Percentiles rank a stretch among this genome's conserved stretches.
These are phyloP conservation scores for Drosophila serrata DNA, from an alignment of 1,140 invertebrate species.

Conservation along the genomic window DNA sequence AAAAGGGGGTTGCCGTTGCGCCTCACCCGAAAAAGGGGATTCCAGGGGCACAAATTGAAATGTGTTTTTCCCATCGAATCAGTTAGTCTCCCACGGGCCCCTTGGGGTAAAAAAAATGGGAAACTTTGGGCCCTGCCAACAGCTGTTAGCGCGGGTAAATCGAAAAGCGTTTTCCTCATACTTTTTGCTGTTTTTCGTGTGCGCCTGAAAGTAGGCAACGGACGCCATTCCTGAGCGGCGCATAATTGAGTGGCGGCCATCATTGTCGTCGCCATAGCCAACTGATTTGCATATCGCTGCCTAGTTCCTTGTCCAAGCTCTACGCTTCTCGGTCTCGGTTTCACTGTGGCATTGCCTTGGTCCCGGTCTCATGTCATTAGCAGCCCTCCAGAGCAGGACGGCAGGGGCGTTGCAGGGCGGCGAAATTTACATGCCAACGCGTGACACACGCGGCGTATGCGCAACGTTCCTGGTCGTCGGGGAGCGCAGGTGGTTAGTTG, in stretches of 20 bases:
- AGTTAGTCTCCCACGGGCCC: slow-evolving; percentile 15
- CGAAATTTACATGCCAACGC: slow-evolving; percentile 55
- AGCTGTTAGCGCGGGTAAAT: slow-evolving; percentile 15
- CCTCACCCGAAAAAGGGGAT: slow-evolving; percentile 50
- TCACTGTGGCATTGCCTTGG: slow-evolving; percentile 31
- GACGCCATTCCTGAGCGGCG: slow-evolving; percentile 51
- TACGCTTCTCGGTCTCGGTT: slow-evolving; percentile 3
- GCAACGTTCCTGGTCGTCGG: slow-evolving; percentile 29
- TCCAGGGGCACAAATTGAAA: slow-evolving; percentile 57
- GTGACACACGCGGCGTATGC: slow-evolving; percentile 64
- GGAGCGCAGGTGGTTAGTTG: slow-evolving; percentile 5
- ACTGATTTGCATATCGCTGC: slow-evolving; percentile 52
- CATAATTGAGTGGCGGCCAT: slow-evolving; percentile 78
- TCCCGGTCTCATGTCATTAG: slow-evolving; percentile 56
- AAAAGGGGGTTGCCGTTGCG: slow-evolving; percentile 2
- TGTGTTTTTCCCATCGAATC: slow-evolving; percentile 57
- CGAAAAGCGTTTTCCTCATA: slow-evolving; percentile 19
- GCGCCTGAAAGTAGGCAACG: slow-evolving; percentile 68
- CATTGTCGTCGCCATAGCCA: slow-evolving; percentile 49
- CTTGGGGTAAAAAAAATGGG: background rate
- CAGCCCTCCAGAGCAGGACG: slow-evolving; percentile 17
- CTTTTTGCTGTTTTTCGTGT: slow-evolving; percentile 32
- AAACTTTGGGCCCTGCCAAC: slow-evolving; percentile 5
- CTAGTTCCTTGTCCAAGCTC: slow-evolving; percentile 21
- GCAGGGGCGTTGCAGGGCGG: background rate